Base-by-base conservation (phyloP, 1,140 invertebrate genomes). In the Neuroterus valhalla region DNA sequence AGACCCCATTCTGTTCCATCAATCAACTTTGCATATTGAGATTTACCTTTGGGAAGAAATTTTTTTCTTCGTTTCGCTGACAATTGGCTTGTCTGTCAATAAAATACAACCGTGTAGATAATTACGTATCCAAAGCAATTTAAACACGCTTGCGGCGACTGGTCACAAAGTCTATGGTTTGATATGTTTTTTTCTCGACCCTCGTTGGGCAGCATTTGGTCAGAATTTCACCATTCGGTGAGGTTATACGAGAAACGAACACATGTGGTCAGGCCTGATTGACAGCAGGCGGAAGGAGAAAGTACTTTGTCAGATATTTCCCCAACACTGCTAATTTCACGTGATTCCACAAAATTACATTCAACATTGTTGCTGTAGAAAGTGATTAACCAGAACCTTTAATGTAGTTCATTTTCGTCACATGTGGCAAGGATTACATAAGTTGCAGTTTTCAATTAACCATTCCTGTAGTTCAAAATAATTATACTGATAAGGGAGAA, bases 271-370 rank as follows among this genome's bases (percentile, higher is more conserved):
- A 21, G 43, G 66, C 21, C 1, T 70, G 69, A 71, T 71, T 71
- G 72, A 74, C 72, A 45, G 52, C 23, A 10, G 38, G 38, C 19
- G 67, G 68, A 62, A 26, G 68, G 72, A 48, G 67, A 70, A 74
- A 74, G 72, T 74, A 52, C 38, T 66, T 74, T 74, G 70, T 69
- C 72, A n/a, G 68, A 70, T 70, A 74, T 68, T 70, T 69, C 70
- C 72, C 68, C 69, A 50, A 69, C 44, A 69, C 44, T 48, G 38
- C 46, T 74, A 69, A 74, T 68, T 74, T 74, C 21, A 62, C 66
- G 5, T 10, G 38, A 23, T 52, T 71, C n/a, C 26, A 52, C 12
- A 2, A 11, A 62, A n/a, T 26, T 55, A 2, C 52, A 5, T 26
- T 55, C 10, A 19, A 26, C 31, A 62, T 26, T 62, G 8, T 62